Conservation (phyloP, 2,113 vertebrate species). For the Orcinus orca region DNA sequence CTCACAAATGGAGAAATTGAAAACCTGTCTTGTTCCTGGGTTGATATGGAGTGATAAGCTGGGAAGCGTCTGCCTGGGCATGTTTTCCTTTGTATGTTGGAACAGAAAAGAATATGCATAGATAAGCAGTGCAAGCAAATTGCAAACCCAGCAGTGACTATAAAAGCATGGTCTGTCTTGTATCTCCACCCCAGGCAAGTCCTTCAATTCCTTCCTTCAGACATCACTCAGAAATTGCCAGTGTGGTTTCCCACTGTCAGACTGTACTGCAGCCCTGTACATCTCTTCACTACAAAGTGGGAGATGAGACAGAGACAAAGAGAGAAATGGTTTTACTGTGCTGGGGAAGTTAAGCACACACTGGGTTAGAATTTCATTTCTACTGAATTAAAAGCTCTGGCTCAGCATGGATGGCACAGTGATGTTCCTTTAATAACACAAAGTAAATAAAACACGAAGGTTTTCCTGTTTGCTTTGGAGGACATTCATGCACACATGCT, state of each 20-base stretch:
- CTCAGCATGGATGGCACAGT: not conserved
- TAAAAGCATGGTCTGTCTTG: not conserved
- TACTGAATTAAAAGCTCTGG: slow-evolving; percentile 54
- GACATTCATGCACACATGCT: not conserved
- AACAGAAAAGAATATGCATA: slow-evolving; percentile 63
- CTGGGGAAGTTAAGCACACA: slow-evolving; percentile 25
- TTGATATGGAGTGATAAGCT: not conserved
- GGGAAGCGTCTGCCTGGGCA: not conserved
- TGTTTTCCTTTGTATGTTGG: not conserved
- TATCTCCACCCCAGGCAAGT: not conserved
- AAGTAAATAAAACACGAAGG: slow-evolving; percentile 60
- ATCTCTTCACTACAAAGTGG: not conserved
- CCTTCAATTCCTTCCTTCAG: not conserved
- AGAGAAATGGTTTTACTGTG: not conserved
- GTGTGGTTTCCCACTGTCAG: not conserved
- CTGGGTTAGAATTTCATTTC: slow-evolving; percentile 38
- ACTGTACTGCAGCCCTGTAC: not conserved
- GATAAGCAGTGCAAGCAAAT: not conserved
- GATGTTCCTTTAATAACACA: slow-evolving; percentile 48
- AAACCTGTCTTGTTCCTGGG: not conserved
- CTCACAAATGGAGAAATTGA: slow-evolving; percentile 2
- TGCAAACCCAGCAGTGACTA: not conserved
- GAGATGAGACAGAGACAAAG: not conserved
- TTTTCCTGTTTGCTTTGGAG: slow-evolving; percentile 32
- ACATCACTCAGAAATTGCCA: slow-evolving; percentile 4